Conservation (phyloP, 2,888 invertebrate genomes). For the Metalampra italica region DNA sequence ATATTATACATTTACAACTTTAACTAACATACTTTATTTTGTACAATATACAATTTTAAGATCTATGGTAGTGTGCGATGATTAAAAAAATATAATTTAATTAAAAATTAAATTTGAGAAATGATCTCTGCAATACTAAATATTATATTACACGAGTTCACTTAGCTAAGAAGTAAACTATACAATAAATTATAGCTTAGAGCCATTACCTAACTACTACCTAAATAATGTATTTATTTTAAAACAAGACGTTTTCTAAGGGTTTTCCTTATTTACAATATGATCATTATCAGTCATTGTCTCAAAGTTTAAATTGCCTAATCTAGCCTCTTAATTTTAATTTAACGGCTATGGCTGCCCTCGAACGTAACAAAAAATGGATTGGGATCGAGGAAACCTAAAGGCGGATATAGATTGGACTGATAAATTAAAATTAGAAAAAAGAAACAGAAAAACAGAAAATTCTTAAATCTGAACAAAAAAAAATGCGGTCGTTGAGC, state of each 20-base stretch:
- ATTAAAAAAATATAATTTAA: slow-evolving; percentile 6
- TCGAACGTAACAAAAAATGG: slow-evolving; percentile 2
- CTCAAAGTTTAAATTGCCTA: slow-evolving; percentile 24
- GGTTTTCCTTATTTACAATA: slow-evolving; percentile 32
- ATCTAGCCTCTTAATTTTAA: slow-evolving; percentile 6
- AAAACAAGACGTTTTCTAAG: slow-evolving; percentile 23
- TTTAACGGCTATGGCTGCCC: background rate
- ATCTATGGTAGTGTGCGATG: slow-evolving; percentile 8
- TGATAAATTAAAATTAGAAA: background rate
- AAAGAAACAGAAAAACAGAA: too few relatives aligned
- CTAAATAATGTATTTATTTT: slow-evolving; percentile 16
- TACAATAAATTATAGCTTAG: slow-evolving; percentile 29
- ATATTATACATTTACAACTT: slow-evolving; percentile 7
- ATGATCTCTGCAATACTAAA: background rate
- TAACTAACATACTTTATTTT: slow-evolving; percentile 4
- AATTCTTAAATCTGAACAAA: too few relatives aligned
- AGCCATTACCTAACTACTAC: slow-evolving; percentile 25
- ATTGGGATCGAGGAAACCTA: background rate
- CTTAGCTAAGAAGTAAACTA: slow-evolving; percentile 10
- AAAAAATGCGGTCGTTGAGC: too few relatives aligned
- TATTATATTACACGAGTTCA: slow-evolving; percentile 13
- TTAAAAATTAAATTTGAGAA: background rate
- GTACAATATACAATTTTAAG: slow-evolving; percentile 9
- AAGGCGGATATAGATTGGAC: background rate
- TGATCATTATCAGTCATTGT: slow-evolving; percentile 44